Base-by-base conservation (phyloP, 2,888 invertebrate species). In the Ametastegia equiseti region DNA sequence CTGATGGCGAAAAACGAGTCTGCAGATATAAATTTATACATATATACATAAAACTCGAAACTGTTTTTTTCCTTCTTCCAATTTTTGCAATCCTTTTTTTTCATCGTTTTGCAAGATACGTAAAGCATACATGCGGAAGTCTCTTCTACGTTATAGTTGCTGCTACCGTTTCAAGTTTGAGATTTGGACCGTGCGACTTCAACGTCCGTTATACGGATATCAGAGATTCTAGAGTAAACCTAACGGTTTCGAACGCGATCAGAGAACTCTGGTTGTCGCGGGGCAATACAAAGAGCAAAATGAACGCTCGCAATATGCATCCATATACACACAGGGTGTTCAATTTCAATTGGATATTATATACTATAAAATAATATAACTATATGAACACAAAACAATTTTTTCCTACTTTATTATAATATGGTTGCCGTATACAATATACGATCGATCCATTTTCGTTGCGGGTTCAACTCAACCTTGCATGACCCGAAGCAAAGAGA, bases 211-310 rank as follows among this genome's bases (percentile, higher is more conserved):
- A 78, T 78, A 45, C 78, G 78, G 78, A 78, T 78, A 78, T 78
- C 57, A 63, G 63, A 42, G 33, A 60, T 60, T 78, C 60, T 60
- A 63, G 78, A 36, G 78, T 63, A 78, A 78, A 60, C 15, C 42
- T 78, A 78, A 78, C 78, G 78, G 78, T 78, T 78, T 23, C 39
- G 4, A 77, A 77, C 77, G n/a, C n/a, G 57, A 77, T 57, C 57
- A n/a, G 73, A 73, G 13, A 13, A 81, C 80, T 81, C 60, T 75
- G 81, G 77, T 75, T 82, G 80, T 82, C 80, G 73, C 80, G 78
- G 80, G 75, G 80, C n/a, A 73, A 79, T 83, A 33, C 81, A 83
- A 81, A 81, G 81, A 82, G 81, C 83, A 81, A 83, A 82, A 82
- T 83, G 82, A 54, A 82, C 82, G 78, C 83, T 57, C 27, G 57